Evolutionary conservation across 2,797 vertebrate genomes (phyloP).

Genomic region (Lateolabrax maculatus): DNA sequence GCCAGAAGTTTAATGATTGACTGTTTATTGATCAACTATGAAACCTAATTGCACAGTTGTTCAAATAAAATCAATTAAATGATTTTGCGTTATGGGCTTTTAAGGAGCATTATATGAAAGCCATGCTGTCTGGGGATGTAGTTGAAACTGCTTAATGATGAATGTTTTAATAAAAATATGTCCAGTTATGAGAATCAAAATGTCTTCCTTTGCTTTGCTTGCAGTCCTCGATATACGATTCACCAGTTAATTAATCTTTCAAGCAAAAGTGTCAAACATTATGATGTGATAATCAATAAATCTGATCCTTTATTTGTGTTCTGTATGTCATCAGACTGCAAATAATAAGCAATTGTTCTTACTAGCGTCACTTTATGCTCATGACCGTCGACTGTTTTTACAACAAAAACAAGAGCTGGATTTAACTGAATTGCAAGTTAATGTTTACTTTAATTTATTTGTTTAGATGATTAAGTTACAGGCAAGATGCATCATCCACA

Average conservation of each 20-base stretch:
- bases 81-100: not conserved
- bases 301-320: not conserved
- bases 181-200: too few relatives aligned
- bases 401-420: not conserved
- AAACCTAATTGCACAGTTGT: not conserved
- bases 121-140: not conserved
- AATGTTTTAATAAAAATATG: too few relatives aligned
- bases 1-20: not conserved
- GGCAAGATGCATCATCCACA: not conserved
- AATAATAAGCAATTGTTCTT: not conserved
- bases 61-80: not conserved
- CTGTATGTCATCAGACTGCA: not conserved
- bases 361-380: not conserved
- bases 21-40: not conserved
- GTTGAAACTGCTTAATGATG: too few relatives aligned
- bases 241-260: not conserved
- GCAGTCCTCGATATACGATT: too few relatives aligned
- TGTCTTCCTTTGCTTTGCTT: not conserved
- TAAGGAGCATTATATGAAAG: not conserved
- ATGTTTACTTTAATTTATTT: not conserved
- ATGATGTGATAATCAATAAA: not conserved
- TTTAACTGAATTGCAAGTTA: not conserved
- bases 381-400: not conserved
- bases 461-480: not conserved
- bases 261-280: not conserved